Base-by-base conservation (phyloP, 1,140 invertebrate species). In the Hetaerina americana region DNA sequence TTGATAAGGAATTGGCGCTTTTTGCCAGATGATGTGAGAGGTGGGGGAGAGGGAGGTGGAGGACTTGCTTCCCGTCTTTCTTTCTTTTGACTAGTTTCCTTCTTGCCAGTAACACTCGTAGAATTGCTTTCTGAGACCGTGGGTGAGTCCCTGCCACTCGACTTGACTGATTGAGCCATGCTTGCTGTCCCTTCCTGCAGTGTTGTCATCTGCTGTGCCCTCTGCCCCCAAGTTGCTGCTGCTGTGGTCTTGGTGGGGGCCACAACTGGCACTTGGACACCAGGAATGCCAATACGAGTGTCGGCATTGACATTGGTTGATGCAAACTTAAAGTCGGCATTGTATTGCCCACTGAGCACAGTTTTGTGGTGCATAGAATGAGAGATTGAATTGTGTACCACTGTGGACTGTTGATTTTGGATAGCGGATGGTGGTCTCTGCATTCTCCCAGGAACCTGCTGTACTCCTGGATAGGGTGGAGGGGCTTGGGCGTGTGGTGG, bases 1-100 rank as follows among this genome's bases (percentile, higher is more conserved):
- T 95, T 96, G 29, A 95, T 92, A 1, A 95, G 85, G 82, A 91
- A 91, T 77, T 91, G 89, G 67, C 88, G 83, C 71, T 87, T 84
- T 75, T 88, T 86, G 0, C 84, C 85, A 22, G 80, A 79, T 5
- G 82, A 83, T 3, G 84, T 85, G 15, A 80, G 71, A 40, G 49
- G 72, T 27, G 68, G 66, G 5, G 72, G 66, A 49, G 74, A 27
- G 0, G 69, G 27, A 10, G 70, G 71, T 24, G 71, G 70, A 74
- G 73, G 40, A 71, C 25, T 18, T 24, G 71, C 22, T 57, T 57
- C 40, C 40, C 22, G 71, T 24, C 49, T 71, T 29, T 28, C 49
- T 18, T 67, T 40, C 71, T 69, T 68, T 15, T 73, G 72, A 73
- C 72, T 73, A 73, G 71, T 72, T 28, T 72, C 68, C 66, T 71